Conservation (phyloP, 2,113 vertebrate species). For the Rhinopomastus cyanomelas region DNA sequence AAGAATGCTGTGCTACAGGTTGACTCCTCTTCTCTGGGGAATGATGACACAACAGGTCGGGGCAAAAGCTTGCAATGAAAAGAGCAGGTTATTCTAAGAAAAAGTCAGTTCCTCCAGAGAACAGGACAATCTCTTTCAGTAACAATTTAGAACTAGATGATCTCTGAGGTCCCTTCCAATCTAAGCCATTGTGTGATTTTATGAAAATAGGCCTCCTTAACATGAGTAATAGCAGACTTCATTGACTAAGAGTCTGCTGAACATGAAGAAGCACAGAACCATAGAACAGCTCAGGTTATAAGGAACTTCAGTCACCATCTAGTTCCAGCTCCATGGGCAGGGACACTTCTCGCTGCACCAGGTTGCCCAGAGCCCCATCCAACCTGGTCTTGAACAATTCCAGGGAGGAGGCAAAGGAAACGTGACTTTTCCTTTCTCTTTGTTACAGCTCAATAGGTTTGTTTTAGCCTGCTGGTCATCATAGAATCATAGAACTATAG, state of each 20-base stretch:
- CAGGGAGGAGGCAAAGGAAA: not conserved
- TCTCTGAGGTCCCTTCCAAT: too few relatives aligned
- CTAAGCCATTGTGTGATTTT: too few relatives aligned
- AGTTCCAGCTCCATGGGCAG: too few relatives aligned
- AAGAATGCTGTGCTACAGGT: not conserved
- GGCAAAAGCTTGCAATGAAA: not conserved
- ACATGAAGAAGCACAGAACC: too few relatives aligned
- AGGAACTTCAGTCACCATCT: too few relatives aligned
- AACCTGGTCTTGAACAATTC: too few relatives aligned
- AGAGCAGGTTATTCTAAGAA: not conserved
- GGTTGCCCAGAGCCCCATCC: too few relatives aligned
- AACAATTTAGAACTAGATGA: too few relatives aligned
- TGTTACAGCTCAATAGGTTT: not conserved
- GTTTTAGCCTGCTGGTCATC: not conserved
- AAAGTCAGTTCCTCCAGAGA: not conserved
- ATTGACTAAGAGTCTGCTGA: not conserved
- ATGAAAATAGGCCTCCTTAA: not conserved
- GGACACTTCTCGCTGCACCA: too few relatives aligned
- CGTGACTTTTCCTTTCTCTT: slow-evolving; percentile 42
- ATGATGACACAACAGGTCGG: not conserved
- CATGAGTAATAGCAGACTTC: not conserved
- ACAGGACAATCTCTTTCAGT: slow-evolving; percentile 21
- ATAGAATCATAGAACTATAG: too few relatives aligned
- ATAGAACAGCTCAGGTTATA: too few relatives aligned
- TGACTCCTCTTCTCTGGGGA: not conserved